Evolutionary conservation across 2,888 invertebrate genomes (phyloP), one percentile per base, ranked within the genome.

Genomic region (Nephrocerus scutellatus): DNA sequence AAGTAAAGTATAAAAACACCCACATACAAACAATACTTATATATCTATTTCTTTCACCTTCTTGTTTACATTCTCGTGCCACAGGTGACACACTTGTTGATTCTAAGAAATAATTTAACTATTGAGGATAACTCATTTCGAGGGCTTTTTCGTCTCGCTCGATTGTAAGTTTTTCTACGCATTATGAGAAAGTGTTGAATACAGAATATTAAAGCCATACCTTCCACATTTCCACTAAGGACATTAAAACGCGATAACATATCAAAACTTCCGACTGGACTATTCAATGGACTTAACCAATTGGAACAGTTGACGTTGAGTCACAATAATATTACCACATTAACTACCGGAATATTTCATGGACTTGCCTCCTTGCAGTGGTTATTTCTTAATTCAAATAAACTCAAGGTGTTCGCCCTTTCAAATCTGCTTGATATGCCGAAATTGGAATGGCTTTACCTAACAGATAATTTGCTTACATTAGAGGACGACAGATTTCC

Each of bases 401-500:
- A 57, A 39, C 57, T 79, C 31, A 47, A 48, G 7, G 43, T 55
- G 13, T 63, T 74, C 29, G 63, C 72, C 50, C 54, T 74, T 46
- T 53, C 58, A 2, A 67, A 69, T 41, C 65, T 75, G 26, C 53
- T 55, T 14, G 59, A 67, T 39, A 62, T 72, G 50, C 58, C 52
- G 2, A 50, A 53, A 6, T 53, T 74, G 28, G 57, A 63, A 31
- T 71, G 71, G 66, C 55, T 76, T 55, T 62, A 71, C 48, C 53
- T 77, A 31, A 70, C 68, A 10, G 53, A 66, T 22, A 77, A 77
- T 62, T 56, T 57, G 9, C 53, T 77, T 24, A 71, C 69, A 4
- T 55, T 72, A 35, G 57, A 60, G 23, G 62, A 63, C 20, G 63
- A 72, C 30, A 56, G 49, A 25, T 70, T 77, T 51, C 72, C 74